Evolutionary conservation across 1,140 invertebrate species (phyloP).

Genomic region (Euglossa dilemma): DNA sequence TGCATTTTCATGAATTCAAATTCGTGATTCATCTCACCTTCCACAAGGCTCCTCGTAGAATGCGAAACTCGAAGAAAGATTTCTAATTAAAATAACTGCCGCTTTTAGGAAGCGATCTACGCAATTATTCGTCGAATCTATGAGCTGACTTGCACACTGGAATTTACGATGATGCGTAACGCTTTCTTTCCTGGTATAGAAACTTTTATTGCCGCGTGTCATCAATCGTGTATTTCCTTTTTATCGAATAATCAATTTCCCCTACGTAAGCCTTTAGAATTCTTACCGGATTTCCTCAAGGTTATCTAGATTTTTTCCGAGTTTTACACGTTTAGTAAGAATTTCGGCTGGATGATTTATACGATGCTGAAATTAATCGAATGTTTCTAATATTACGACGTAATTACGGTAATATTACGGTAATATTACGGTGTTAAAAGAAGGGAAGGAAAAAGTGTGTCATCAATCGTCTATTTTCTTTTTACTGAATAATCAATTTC

Average conservation of each 20-base stretch:
- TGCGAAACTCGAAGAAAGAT: neutral
- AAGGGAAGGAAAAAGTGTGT: no score
- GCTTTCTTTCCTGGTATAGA: neutral
- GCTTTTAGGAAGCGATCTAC: neutral
- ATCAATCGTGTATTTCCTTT: neutral
- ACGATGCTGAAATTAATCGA: neutral
- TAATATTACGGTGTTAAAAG: no score
- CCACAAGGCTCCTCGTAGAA: neutral
- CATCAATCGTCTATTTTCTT: no score
- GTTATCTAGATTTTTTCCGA: no score
- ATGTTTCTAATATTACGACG: no score
- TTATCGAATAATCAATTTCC: neutral
- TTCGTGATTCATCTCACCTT: neutral
- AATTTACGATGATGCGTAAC: constrained; percentile 17
- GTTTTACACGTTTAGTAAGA: no score
- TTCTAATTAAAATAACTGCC: neutral
- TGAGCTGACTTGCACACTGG: neutral
- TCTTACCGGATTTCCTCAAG: no score
- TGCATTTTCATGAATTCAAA: neutral
- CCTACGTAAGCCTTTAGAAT: no score
- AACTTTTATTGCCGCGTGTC: constrained; percentile 21
- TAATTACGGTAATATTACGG: no score
- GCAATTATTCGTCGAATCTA: neutral
- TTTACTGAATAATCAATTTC: no score
- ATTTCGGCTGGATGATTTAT: neutral